Base-by-base conservation (phyloP, 2,888 invertebrate species). In the Physocephala rufipes region DNA sequence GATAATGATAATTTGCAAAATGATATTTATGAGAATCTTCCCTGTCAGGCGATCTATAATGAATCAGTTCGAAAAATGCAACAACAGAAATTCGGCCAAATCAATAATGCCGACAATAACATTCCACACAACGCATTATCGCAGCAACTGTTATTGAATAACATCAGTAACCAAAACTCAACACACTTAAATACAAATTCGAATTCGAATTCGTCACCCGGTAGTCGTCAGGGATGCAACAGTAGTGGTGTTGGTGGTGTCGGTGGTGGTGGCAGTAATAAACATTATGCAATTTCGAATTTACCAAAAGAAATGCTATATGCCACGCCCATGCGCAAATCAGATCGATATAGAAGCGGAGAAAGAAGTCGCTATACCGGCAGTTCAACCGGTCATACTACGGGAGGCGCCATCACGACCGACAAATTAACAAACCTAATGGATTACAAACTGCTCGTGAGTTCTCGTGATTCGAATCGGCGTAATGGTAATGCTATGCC, bases 11-110 rank as follows among this genome's bases (percentile, higher is more conserved):
- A 85, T 79, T 80, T 84, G 75, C 85, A 85, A 75, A 86, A 86
- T 80, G 86, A 86, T 79, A 86, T 86, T 76, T 86, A 86, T 75
- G 86, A 86, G 78, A 86, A 86, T 78, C 77, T 86, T 74, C 86
- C 86, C 12, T 86, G 86, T 73, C 86, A 86, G 79, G 86, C 85
- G 72, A 86, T 86, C 86, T 86, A 82, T 76, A 86, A 86, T 77
- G 86, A 86, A 74, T 85, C 86, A 28, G 85, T 86, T 67, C 82
- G 86, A 61, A 86, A 86, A 76, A 86, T 86, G 71, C 86, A 86
- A 74, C 83, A 84, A 36, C 84, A 81, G 59, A 81, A 83, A 70
- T 75, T 76, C 49, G 67, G 77, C 65, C 80, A 77, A 71, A 71
- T 73, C 21, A 58, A 74, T 65, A 55, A 55, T 4, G 63, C 26